Evolutionary conservation across 2,797 vertebrate species (phyloP).

Genomic region (Silurus lanzhouensis): DNA sequence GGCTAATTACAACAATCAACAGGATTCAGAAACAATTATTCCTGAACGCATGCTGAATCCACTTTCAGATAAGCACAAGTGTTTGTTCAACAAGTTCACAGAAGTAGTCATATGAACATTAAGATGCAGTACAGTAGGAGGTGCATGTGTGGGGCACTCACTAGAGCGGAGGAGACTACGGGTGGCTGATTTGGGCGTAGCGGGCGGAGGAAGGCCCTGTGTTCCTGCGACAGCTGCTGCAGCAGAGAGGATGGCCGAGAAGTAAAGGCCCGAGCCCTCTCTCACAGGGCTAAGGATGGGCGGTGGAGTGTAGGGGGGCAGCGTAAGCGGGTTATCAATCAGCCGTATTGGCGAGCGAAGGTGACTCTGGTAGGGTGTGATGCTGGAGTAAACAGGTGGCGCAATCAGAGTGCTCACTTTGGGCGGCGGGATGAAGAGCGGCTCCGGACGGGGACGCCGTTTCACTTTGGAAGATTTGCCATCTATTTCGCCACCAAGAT

Average conservation of each 20-base stretch:
- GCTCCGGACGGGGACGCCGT: conserved; percentile 90
- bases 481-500: conserved; percentile 70
- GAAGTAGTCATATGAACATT: not conserved
- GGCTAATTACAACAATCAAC: conserved; percentile 13
- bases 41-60: not conserved
- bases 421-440: conserved; percentile 96
- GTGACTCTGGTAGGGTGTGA: conserved; percentile 96
- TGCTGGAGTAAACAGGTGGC: conserved; percentile 88
- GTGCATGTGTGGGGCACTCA: conserved; percentile 70
- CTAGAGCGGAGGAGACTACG: conserved; percentile 93
- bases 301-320: conserved; percentile 95
- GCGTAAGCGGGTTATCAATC: conserved; percentile 85
- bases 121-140: not conserved
- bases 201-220: conserved; percentile 82
- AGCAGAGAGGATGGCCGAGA: conserved; percentile 91
- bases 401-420: conserved; percentile 89
- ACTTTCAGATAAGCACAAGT: not conserved
- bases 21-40: not conserved
- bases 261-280: conserved; percentile 96
- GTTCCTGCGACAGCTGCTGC: conserved; percentile 78
- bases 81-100: not conserved
- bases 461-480: conserved; percentile 83
- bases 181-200: conserved; percentile 91
- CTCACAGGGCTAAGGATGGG: conserved; percentile 97
- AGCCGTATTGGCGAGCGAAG: conserved; percentile 92